Base-by-base conservation (phyloP, 2,113 vertebrate genomes). In the Puma concolor region DNA sequence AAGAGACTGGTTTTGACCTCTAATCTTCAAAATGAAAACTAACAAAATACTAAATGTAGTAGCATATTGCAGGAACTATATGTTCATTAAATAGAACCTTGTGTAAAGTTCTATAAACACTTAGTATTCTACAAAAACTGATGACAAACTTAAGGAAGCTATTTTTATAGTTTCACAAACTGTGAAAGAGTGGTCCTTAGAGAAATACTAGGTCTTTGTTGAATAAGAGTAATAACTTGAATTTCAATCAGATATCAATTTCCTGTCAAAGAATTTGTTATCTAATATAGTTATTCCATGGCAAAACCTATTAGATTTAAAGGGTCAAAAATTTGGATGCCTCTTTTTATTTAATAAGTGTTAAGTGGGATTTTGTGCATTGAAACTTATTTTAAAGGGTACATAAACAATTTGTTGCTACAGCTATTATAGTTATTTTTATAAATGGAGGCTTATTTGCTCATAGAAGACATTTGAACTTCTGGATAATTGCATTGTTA, bases 181-280 rank as follows among this genome's bases (percentile, higher is more conserved):
- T n/a, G 77, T 69, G 63, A 60, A 86, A 96, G 88, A 82, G 50
- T 21, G 83, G 57, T 96, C 94, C n/a, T 67, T 81, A 17, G 96
- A 81, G 94, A 95, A 97, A 94, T 67, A 92, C 29, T 33, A 57
- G 33, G 52, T 86, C 93, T 93, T 96, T 94, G 91, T 74, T 91
- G 93, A 93, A 57, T 85, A 92, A 92, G 48, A 88, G 69, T 77
- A 88, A 82, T 92, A 95, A 72, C 76, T 96, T 95, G 95, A 93
- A 97, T 98, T 97, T 97, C 57, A 95, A 94, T 88, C 94, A 97
- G 77, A 48, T 91, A 94, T 88, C 81, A 95, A 74, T 82, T 90
- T 96, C 81, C 66, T 96, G 85, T 83, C 81, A 97, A 92, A 17
- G 14, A 88, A 82, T 72, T 85, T 85, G 15, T 85, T 96, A 95